Evolutionary conservation across 2,888 invertebrate species (phyloP).

Genomic region (Spilosoma lubricipeda): DNA sequence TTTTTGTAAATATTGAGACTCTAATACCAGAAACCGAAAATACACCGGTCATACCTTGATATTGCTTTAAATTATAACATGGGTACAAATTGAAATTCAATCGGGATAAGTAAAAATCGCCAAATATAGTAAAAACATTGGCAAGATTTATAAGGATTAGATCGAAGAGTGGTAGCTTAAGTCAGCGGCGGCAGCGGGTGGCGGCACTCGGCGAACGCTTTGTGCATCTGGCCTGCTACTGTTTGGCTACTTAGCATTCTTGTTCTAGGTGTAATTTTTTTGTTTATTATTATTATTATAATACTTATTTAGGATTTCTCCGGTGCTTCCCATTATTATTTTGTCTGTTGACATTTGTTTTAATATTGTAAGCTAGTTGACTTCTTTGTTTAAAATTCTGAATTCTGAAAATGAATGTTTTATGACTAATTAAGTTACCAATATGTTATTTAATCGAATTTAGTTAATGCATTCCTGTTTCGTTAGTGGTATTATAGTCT

Average conservation of each 20-base stretch:
- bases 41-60: constrained; percentile 41
- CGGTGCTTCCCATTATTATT: constrained; percentile 84
- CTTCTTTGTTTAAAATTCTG: constrained; percentile 73
- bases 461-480: constrained; percentile 85
- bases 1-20: constrained; percentile 67
- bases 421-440: constrained; percentile 83
- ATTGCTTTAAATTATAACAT: constrained; percentile 48
- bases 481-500: constrained; percentile 86
- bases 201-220: constrained; percentile 5
- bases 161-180: constrained; percentile 37
- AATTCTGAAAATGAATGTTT: constrained; percentile 62
- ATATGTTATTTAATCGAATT: constrained; percentile 83
- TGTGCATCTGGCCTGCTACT: constrained; percentile 18
- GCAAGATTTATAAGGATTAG: constrained; percentile 45
- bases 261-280: constrained; percentile 68
- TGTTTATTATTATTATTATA: constrained; percentile 68
- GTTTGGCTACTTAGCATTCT: constrained; percentile 56
- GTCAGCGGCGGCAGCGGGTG: constrained; percentile 28
- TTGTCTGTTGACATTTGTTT: constrained; percentile 83
- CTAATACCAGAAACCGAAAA: constrained; percentile 64
- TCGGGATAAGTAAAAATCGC: constrained; percentile 49
- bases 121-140: constrained; percentile 52
- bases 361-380: constrained; percentile 76
- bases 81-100: constrained; percentile 54
- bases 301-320: constrained; percentile 67